Base-by-base conservation (phyloP, 2,797 vertebrate species). In the Rhynchotus rufescens region DNA sequence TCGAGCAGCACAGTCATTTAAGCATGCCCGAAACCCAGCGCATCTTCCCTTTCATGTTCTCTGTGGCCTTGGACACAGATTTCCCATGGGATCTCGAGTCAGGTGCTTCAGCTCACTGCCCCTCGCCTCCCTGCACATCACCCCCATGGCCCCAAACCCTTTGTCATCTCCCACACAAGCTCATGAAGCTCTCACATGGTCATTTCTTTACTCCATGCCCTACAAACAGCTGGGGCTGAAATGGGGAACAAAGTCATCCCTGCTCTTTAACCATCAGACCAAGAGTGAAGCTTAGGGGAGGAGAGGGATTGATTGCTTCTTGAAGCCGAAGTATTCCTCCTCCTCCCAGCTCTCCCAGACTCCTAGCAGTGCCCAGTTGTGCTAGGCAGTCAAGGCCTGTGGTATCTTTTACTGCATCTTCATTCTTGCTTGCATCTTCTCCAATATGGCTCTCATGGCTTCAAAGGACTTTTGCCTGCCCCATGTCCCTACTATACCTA, bases 381-480 rank as follows among this genome's bases (percentile, higher is more conserved):
- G 28, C 28, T 30, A 6, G 16, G 52, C 28, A 54, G 52, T 28
- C 52, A 17, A 30, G 52, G 28, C 28, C 52, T 59, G 47, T 6
- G 25, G 47, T 7, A 49, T 25, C 47, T 49, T 49, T 25, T 25
- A 49, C 47, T 25, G 47, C 47, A 49, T 49, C 47, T 49, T 49
- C 47, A 49, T 49, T 7, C 47, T 23, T 25, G 23, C 47, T 49
- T 25, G 47, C 47, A 23, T 49, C 52, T 59, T 77, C 45, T 69
- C 47, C 72, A 68, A 66, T 6, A 40, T 1, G 0, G 32, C 0
- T 0, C 26, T 42, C 44, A n/a, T 10, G 34, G 30, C 20, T 28
- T 26, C 57, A 15, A 47, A 34, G 76, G 10, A 54, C 3, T 54
- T 54, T 32, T 66, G 21, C 49, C 69, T 61, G n/a, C 25, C 42